These are phyloP conservation scores for Aix galericulata DNA, from an alignment of 2,113 vertebrate species.

Conservation along the genomic window DNA sequence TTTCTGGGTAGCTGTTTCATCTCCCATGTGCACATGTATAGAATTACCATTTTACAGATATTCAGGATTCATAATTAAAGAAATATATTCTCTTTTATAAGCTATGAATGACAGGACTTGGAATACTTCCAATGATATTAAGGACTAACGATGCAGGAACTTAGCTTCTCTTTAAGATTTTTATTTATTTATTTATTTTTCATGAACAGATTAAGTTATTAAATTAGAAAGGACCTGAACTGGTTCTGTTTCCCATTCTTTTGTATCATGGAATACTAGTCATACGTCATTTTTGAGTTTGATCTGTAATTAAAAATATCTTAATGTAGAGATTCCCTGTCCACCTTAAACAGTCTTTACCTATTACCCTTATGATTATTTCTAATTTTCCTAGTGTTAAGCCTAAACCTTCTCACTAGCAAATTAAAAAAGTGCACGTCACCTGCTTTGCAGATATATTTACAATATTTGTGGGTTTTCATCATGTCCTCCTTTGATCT, in stretches of 20 bases:
- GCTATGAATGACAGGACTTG: background rate
- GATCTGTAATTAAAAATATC: background rate
- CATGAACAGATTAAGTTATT: background rate
- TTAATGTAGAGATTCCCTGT: accelerated
- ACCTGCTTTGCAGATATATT: background rate
- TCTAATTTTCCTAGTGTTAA: background rate
- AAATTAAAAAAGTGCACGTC: background rate
- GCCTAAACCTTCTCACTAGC: background rate
- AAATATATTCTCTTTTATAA: background rate
- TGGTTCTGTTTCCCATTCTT: background rate
- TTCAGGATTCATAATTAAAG: background rate
- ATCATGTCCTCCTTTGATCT: accelerated
- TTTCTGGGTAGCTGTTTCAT: background rate
- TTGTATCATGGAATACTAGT: accelerated
- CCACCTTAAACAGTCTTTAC: background rate
- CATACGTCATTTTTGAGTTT: background rate
- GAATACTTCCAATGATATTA: background rate
- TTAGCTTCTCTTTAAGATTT: background rate
- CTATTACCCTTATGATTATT: accelerated
- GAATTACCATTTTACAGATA: background rate
- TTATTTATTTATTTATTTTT: background rate
- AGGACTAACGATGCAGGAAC: background rate
- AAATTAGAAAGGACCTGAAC: background rate
- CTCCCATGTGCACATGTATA: background rate
- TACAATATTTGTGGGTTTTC: background rate